These are phyloP conservation scores for Seriola quinqueradiata DNA, from an alignment of 2,113 vertebrate species.

Conservation along the genomic window DNA sequence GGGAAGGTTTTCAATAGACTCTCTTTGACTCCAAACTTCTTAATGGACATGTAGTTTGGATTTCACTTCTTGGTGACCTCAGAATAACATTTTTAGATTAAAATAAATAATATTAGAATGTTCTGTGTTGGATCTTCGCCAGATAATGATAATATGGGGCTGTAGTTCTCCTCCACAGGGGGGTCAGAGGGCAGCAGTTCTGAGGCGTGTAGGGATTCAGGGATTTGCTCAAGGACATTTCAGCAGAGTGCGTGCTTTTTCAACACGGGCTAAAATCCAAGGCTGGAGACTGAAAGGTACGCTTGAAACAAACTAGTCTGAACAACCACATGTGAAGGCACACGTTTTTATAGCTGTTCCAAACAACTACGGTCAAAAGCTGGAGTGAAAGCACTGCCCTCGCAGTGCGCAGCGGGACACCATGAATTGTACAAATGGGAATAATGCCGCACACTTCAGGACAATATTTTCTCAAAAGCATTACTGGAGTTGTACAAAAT, in stretches of 20 bases:
- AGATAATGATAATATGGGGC: neutral
- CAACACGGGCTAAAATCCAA: neutral
- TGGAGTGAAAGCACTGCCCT: neutral
- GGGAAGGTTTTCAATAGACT: neutral
- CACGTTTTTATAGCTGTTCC: neutral
- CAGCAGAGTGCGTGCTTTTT: neutral
- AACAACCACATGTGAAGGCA: neutral
- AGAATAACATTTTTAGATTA: neutral
- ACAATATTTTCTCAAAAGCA: neutral
- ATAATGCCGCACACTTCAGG: neutral
- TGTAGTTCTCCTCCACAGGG: neutral
- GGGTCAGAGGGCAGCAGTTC: neutral
- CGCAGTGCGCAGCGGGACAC: neutral
- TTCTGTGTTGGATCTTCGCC: neutral
- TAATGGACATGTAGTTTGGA: neutral
- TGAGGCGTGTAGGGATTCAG: neutral
- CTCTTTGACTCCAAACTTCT: conserved; percentile 1
- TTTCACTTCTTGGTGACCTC: neutral
- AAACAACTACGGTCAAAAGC: too few relatives aligned
- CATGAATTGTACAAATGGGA: neutral
- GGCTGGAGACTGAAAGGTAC: neutral
- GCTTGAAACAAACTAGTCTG: neutral
- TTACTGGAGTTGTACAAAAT: neutral
- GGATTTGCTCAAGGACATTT: conserved; percentile 12
- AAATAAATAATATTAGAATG: neutral